These are phyloP conservation scores for Shinisaurus crocodilurus DNA, from an alignment of 2,113 vertebrate genomes.

Conservation along the genomic window DNA sequence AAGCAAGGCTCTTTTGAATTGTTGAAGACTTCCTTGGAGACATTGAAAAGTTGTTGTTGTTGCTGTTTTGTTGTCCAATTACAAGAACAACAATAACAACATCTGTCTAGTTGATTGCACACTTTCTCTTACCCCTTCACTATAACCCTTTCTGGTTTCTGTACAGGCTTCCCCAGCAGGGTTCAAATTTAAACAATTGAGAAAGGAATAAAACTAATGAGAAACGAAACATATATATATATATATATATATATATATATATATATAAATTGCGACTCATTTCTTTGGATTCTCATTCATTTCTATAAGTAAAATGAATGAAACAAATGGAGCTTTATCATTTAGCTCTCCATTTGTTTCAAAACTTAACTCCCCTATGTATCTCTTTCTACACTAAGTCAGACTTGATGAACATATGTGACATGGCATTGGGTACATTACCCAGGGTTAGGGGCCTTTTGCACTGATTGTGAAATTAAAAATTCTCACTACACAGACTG, in stretches of 20 bases:
- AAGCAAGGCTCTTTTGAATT: background rate
- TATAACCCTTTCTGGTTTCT: background rate
- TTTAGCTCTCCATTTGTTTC: background rate
- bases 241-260: too few relatives aligned
- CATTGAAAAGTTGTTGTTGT: background rate
- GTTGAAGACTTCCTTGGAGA: background rate
- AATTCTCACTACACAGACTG: background rate
- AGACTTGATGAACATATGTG: background rate
- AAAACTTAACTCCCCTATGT: background rate
- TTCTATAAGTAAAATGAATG: background rate
- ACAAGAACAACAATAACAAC: too few relatives aligned
- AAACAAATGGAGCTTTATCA: background rate
- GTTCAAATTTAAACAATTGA: background rate
- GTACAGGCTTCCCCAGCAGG: background rate
- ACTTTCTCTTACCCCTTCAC: background rate
- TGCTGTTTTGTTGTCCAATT: background rate
- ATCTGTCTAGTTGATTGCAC: background rate
- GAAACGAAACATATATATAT: background rate
- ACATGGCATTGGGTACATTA: background rate
- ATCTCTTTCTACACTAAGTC: background rate
- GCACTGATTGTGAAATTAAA: background rate
- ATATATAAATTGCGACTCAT: background rate
- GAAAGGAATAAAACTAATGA: background rate
- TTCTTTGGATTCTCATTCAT: background rate
- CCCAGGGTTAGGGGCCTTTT: background rate